Base-by-base conservation (phyloP, 1,140 invertebrate genomes). In the Anoplolepis gracilipes region DNA sequence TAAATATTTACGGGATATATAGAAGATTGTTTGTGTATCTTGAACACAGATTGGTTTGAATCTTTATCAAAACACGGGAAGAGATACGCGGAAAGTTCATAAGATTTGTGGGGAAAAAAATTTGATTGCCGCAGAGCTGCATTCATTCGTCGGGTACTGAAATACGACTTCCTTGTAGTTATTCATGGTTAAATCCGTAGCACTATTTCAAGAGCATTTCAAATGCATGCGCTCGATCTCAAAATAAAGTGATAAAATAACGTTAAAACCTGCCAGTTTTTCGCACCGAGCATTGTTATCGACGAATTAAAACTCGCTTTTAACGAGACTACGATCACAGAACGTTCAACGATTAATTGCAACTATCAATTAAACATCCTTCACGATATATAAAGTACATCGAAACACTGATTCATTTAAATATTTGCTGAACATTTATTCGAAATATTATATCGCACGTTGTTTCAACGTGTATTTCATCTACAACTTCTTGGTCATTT, bases 151-250 rank as follows among this genome's bases (percentile, higher is more conserved):
- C 67, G 78, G 36, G 4, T 30, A 46, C 36, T 82, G 53, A 82
- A 82, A 82, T 82, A 82, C 25, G 36, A 82, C 78, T 73, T 73
- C 78, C 78, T 82, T 53, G 49, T 25, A n/a, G 75, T 64, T 33
- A 28, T 8, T n/a, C n/a, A 62, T 49, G 65, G 53, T 82, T 82
- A 82, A 82, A 73, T 82, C 53, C 19, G 78, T 82, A 42, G 36
- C 19, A 72, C 78, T 82, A 82, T 82, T 82, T 82, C 53, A 55
- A 82, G 78, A 73, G 78, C n/a, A n/a, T n/a, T n/a, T n/a, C n/a
- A 46, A 39, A 36, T 42, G 53, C 36, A 19, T 36, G 25, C 53
- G 65, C 25, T 2, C 53, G 67, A 46, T 42, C 42, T 39, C 53
- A 13, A 13, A 73, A 22, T 46, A 73, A 72, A 73, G n/a, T 53